Conservation (phyloP, 2,113 vertebrate species). For the Lepus timidus region DNA sequence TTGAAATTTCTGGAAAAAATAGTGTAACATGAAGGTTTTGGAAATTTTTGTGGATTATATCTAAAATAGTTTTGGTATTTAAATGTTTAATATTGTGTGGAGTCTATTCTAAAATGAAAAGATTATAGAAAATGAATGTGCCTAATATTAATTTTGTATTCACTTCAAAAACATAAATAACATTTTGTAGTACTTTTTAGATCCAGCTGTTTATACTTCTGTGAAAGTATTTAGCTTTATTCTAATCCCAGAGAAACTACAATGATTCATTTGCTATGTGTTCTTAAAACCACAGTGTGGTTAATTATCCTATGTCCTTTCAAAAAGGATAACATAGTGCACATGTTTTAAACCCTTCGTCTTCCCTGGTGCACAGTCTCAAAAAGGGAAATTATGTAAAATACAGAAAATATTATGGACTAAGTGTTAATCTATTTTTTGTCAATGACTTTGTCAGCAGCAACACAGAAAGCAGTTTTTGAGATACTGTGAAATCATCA, state of each 20-base stretch:
- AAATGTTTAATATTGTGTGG: not conserved
- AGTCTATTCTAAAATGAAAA: conserved; percentile 7
- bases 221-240: conserved; percentile 25
- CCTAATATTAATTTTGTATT: not conserved
- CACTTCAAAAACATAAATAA: not conserved
- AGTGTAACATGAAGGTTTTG: not conserved
- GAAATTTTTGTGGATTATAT: not conserved
- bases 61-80: conserved; percentile 25
- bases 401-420: conserved; percentile 52
- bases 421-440: conserved; percentile 63
- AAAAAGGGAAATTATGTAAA: conserved; percentile 53
- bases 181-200: not conserved
- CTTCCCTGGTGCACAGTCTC: not conserved
- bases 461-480: conserved; percentile 48
- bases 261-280: conserved; percentile 13
- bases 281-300: not conserved
- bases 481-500: conserved; percentile 56
- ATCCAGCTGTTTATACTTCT: not conserved
- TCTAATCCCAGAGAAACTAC: not conserved
- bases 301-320: conserved; percentile 46
- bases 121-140: not conserved
- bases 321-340: not conserved
- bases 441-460: conserved; percentile 65
- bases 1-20: conserved; percentile 25
- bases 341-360: conserved; percentile 13